Evolutionary conservation across 2,113 vertebrate species (phyloP).

Genomic region (Chaetodon trifascialis): DNA sequence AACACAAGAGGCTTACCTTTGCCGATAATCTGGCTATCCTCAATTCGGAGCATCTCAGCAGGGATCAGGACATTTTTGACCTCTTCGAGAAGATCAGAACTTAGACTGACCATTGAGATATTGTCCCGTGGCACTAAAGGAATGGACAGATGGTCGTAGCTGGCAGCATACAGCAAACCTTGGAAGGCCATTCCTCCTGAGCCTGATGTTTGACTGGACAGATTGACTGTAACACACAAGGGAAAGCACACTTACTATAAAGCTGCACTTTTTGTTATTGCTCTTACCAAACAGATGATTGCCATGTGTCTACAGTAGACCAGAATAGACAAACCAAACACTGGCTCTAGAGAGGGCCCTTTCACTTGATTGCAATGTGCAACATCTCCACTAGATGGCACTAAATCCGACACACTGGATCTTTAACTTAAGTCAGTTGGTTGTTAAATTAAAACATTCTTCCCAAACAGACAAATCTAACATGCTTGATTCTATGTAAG

Average conservation of each 20-base stretch:
- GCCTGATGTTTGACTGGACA: conserved; percentile 49
- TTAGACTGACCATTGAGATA: conserved; percentile 85
- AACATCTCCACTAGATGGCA: no score
- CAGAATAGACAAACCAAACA: no score
- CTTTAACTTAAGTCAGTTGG: background rate
- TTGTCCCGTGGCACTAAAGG: conserved; percentile 85
- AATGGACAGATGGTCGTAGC: conserved; percentile 72
- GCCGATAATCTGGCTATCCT: conserved; percentile 90
- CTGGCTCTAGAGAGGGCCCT: no score
- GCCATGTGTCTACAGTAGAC: no score
- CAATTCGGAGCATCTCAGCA: conserved; percentile 84
- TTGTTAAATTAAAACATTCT: background rate
- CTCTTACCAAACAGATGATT: background rate
- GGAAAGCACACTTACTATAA: background rate
- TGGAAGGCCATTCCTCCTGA: conserved; percentile 62
- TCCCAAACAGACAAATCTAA: background rate
- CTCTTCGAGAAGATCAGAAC: conserved; percentile 88
- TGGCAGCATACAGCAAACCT: conserved; percentile 74
- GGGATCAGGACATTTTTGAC: conserved; percentile 96
- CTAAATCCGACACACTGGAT: no score
- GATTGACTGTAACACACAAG: conserved; percentile 41
- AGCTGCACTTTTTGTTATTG: background rate
- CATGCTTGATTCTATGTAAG: background rate
- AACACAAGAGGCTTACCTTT: conserved; percentile 85
- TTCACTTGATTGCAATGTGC: no score